Base-by-base conservation (phyloP, 2,113 vertebrate species). In the Laticauda colubrina region DNA sequence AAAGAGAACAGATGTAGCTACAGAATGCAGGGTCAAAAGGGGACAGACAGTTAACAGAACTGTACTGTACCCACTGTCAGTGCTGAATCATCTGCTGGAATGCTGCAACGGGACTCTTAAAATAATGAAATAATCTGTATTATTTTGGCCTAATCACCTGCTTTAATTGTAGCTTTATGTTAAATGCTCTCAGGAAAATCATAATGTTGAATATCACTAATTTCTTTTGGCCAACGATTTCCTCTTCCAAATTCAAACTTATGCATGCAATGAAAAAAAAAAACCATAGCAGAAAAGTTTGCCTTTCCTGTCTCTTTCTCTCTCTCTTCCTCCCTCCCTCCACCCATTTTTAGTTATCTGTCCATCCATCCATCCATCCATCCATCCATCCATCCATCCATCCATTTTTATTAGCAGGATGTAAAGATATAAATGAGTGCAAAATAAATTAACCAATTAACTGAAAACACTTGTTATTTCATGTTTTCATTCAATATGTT, bases 1-100 rank as follows among this genome's bases (percentile, higher is more conserved):
- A 90, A 93, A 93, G 39, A 94, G 93, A 95, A 94, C 94, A 96
- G 94, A 93, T 96, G 93, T 92, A 95, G 88, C 56, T 93, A 34
- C 90, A 59, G 64, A 92, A 93, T 59, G 3, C 0, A 89, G 54
- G 55, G 91, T 94, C 0, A 0, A 92, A 91, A 95, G 93, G 94
- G 91, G 94, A 94, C 24, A 93, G 53, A 93, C 94, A 8, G 43
- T 90, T 90, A 81, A 92, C 20, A 51, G 39, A 92, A 85, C 21
- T 85, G 55, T 34, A 90, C 21, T 39, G 86, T n/a, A 88, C 4
- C 55, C 89, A 90, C 90, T 93, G 93, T 45, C 59, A 92, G 26
- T 93, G 91, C 8, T 59, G 10, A 39, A 75, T 5, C 59, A 92
- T 53, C 10, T 53, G 91, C 23, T 48, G 93, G 91, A 89, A 92